These are phyloP conservation scores for Rhamphomyia laevipes DNA, from an alignment of 2,888 invertebrate genomes.

Conservation along the genomic window DNA sequence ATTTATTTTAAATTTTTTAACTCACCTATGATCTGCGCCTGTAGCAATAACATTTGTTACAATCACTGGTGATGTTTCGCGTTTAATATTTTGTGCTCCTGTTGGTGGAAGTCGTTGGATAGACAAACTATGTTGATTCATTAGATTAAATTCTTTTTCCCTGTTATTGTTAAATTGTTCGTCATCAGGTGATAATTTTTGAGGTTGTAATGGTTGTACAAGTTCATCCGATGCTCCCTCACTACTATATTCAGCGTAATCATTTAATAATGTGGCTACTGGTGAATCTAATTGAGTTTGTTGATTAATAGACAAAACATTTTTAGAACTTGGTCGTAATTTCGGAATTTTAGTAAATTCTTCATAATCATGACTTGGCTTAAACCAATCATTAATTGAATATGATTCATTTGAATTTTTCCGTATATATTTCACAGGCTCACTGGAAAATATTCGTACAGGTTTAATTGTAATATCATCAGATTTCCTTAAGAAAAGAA, in stretches of 20 bases:
- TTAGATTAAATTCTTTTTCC: neutral
- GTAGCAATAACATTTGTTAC: conserved; percentile 30
- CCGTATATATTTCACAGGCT: conserved; percentile 12
- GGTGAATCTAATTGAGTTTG: conserved; percentile 29
- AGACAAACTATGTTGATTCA: neutral
- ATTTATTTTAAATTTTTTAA: neutral
- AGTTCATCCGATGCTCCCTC: conserved; percentile 23
- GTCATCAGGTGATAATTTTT: neutral
- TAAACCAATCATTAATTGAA: conserved; percentile 33
- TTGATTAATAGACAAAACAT: conserved; percentile 34
- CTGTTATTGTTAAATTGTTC: conserved; percentile 2
- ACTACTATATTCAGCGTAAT: conserved; percentile 34
- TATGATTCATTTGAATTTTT: conserved; percentile 27
- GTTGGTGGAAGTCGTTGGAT: conserved; percentile 10
- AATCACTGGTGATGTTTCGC: conserved; percentile 32
- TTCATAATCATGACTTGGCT: conserved; percentile 27
- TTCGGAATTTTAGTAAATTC: conserved; percentile 35
- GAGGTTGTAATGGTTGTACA: conserved; percentile 12
- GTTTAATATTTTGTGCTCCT: conserved; percentile 9
- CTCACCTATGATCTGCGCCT: conserved; percentile 33
- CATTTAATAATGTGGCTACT: conserved; percentile 33
- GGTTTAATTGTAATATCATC: conserved; percentile 3
- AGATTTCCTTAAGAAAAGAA: too few relatives aligned
- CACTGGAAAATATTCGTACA: conserved; percentile 15
- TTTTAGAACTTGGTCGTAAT: conserved; percentile 34